Base-by-base conservation (phyloP, 2,797 vertebrate species). In the Lithobates sylvaticus region DNA sequence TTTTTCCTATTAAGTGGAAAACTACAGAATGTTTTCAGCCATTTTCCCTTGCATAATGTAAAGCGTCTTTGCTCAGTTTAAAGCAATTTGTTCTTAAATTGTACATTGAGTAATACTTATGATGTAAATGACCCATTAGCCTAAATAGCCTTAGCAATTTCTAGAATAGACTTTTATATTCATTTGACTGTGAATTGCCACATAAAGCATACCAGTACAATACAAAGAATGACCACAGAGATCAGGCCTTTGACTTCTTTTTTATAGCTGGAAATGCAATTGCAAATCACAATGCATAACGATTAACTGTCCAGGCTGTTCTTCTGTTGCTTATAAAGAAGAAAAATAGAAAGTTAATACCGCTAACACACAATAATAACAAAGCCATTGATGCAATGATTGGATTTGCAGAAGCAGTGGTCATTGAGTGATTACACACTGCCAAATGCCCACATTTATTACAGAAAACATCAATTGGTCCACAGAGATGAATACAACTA, bases 221-320 rank as follows among this genome's bases (percentile, higher is more conserved):
- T 76, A 29, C 73, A 76, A 54, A 50, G 32, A 54, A 84, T 71
- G 47, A 32, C 73, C 34, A 39, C 65, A 70, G 65, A 76, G 73
- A 70, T 68, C 47, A 78, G 65, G 67, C 75, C 32, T 78, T 74
- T 83, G 54, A 70, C 54, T 88, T 88, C 36, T 10, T 76, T 21
- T 58, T 89, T 86, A 84, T 78, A 88, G 71, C 72, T 87, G 90
- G 89, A 74, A 16, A 90, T 82, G 7, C 84, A 89, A 84, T 32
- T 86, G 70, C 18, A 90, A 89, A 92, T 89, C 87, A 85, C 88
- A 89, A 88, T 80, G 74, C 26, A 65, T 78, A 90, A 92, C 89
- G 74, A 87, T 78, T 89, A 68, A 87, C 88, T 91, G 87, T 88
- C 86, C 89, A 76, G 89, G 80, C 77, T 73, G 82, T 26, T 84